phyloP scores from a whole-genome alignment of 2,888 invertebrate genomes.

The Heliothis peltigera region DNA sequence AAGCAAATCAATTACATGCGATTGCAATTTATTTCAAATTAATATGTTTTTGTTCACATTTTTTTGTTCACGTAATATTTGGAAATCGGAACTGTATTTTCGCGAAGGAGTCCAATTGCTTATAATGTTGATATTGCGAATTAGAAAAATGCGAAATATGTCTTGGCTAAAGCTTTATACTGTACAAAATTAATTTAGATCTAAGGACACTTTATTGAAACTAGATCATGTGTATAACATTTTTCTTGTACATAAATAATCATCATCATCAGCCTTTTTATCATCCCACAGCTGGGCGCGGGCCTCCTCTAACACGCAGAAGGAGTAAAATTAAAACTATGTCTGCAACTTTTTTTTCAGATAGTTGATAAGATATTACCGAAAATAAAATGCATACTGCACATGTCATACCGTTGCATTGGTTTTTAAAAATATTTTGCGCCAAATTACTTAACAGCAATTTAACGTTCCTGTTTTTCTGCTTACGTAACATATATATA shows the following conservation, averaged over 20 bases:
- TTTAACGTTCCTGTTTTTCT: conserved; percentile 10
- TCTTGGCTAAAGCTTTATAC: background rate
- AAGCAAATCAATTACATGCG: conserved; percentile 60
- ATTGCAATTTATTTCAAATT: conserved; percentile 39
- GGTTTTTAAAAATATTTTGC: background rate
- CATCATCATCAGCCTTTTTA: too few species aligned
- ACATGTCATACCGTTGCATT: background rate
- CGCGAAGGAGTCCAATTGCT: conserved; percentile 8
- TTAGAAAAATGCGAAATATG: background rate
- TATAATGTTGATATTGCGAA: background rate
- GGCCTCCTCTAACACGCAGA: too few species aligned
- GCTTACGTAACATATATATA: conserved; percentile 8
- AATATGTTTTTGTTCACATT: conserved; percentile 42
- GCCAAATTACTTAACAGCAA: background rate
- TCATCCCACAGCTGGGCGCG: too few species aligned
- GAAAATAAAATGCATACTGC: background rate
- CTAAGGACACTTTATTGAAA: too few species aligned
- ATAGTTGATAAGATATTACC: too few species aligned
- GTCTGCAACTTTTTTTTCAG: too few species aligned
- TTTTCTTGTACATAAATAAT: too few species aligned
- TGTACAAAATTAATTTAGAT: background rate
- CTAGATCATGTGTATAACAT: too few species aligned
- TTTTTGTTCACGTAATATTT: conserved; percentile 52
- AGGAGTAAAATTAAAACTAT: too few species aligned
- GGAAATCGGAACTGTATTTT: conserved; percentile 34